Percentiles rank a stretch among this genome's conserved stretches.
These are phyloP conservation scores for Tringa solitaria DNA, from an alignment of 2,113 vertebrate genomes.

Conservation along the genomic window DNA sequence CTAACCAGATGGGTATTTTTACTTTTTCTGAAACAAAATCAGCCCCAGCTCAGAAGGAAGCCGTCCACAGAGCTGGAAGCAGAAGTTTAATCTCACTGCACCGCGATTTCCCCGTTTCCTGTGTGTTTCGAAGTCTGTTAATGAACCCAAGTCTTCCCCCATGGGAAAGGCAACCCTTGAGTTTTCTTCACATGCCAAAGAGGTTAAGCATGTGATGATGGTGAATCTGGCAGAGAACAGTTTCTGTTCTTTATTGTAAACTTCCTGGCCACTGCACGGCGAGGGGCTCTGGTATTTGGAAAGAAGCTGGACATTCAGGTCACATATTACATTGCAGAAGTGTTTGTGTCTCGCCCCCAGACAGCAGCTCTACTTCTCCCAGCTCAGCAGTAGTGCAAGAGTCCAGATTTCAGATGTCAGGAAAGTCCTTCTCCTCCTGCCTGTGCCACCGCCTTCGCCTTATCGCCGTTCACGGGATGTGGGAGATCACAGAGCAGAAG, in stretches of 20 bases:
- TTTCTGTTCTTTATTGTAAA: background rate
- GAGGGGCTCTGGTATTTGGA: background rate
- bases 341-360: background rate
- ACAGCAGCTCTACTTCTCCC: background rate
- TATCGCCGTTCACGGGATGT: background rate
- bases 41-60: constrained; percentile 6
- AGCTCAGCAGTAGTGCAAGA: background rate
- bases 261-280: background rate
- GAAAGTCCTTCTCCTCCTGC: background rate
- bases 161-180: background rate
- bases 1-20: background rate
- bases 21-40: background rate
- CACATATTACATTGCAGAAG: background rate
- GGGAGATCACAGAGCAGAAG: background rate
- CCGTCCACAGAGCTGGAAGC: constrained; percentile 33
- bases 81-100: constrained; percentile 16
- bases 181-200: constrained; percentile 5
- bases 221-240: background rate
- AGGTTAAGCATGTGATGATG: background rate
- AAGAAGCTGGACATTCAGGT: background rate
- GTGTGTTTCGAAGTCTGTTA: background rate
- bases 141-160: background rate
- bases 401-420: background rate
- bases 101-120: background rate
- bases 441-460: background rate